Evolutionary conservation across 2,797 vertebrate species (phyloP).

Genomic region (Eulemur coronatus): DNA sequence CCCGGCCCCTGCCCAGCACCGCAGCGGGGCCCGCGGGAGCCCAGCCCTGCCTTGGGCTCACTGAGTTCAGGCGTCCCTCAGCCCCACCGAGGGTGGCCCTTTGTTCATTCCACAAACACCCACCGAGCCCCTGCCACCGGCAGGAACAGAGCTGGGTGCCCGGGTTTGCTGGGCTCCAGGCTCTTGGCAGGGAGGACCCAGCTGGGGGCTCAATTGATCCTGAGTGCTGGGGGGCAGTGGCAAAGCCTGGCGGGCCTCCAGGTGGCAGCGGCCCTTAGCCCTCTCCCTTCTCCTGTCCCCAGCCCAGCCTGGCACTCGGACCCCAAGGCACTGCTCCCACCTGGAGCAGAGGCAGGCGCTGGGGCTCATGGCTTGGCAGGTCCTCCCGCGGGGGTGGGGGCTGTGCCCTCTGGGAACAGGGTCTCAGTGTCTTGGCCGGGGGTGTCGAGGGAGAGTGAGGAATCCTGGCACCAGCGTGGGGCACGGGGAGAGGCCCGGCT

Average conservation of each 20-base stretch:
- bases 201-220: neutral
- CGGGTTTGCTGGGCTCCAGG: neutral
- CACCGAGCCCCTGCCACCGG: neutral
- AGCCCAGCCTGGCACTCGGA: neutral
- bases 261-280: neutral
- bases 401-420: neutral
- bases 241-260: neutral
- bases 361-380: neutral
- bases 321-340: neutral
- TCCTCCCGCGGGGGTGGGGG: neutral
- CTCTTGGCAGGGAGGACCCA: neutral
- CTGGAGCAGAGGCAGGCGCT: neutral
- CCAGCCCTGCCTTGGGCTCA: neutral
- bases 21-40: neutral
- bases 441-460: accelerated
- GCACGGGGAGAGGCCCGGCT: neutral
- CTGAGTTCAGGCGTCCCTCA: neutral
- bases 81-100: neutral
- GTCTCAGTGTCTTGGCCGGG: neutral
- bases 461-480: neutral
- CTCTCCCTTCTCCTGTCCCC: no score
- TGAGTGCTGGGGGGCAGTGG: neutral
- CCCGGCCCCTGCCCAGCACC: neutral
- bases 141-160: neutral
- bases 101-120: neutral